These are phyloP conservation scores for Chymomyza caudatula DNA, from an alignment of 2,888 invertebrate genomes.

Conservation along the genomic window DNA sequence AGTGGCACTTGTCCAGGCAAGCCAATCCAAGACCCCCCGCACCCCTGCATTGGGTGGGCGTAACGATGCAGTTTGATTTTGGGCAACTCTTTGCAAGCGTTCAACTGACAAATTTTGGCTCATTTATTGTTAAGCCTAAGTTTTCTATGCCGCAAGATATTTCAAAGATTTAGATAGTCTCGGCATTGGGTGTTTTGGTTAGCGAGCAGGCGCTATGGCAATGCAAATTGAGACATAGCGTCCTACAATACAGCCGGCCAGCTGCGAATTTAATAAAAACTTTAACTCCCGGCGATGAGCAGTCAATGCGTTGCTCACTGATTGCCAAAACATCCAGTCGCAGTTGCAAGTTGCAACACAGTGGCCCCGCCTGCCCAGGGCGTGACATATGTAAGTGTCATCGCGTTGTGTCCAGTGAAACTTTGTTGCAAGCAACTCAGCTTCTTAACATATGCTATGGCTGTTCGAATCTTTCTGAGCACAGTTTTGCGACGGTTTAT, in stretches of 20 bases:
- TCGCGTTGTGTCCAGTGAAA: neutral
- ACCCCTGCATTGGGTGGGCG: slow-evolving; percentile 47
- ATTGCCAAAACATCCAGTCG: slow-evolving; percentile 17
- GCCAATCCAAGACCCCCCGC: neutral
- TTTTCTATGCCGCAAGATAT: slow-evolving; percentile 11
- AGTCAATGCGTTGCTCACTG: slow-evolving; percentile 12
- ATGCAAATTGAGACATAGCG: slow-evolving; percentile 64
- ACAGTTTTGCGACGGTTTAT: neutral
- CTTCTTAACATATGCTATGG: neutral
- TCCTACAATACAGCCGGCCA: slow-evolving; percentile 1
- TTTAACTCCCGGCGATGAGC: slow-evolving; percentile 22
- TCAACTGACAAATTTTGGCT: slow-evolving; percentile 68
- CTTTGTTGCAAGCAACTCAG: neutral
- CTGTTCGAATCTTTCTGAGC: neutral
- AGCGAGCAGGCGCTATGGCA: slow-evolving; percentile 40
- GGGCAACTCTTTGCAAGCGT: slow-evolving; percentile 18
- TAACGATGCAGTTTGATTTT: slow-evolving; percentile 60
- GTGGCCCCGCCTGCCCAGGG: neutral
- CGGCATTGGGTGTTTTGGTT: slow-evolving; percentile 15
- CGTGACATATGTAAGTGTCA: slow-evolving; percentile 3
- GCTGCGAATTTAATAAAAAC: slow-evolving; percentile 18
- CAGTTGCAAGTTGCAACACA: no score
- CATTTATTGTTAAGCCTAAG: slow-evolving; percentile 49
- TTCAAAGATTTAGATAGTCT: neutral
- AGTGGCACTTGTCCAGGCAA: slow-evolving; percentile 24